Evolutionary conservation across 2,888 invertebrate species (phyloP).

Genomic region (Stramonita haemastoma): DNA sequence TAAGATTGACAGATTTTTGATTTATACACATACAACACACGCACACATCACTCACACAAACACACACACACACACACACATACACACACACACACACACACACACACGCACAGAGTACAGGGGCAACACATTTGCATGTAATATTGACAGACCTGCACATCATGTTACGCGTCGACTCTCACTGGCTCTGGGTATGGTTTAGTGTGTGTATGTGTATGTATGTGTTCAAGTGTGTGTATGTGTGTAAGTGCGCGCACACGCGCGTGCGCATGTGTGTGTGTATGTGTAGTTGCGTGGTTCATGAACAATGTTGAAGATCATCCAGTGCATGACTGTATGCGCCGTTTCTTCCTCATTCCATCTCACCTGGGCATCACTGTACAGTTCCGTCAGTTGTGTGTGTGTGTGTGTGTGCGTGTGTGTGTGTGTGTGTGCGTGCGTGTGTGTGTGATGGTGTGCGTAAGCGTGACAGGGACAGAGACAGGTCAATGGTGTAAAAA

Average conservation of each 20-base stretch:
- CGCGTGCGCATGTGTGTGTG: conserved; percentile 14
- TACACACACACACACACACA: no score
- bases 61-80: no score
- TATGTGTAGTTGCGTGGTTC: conserved; percentile 1
- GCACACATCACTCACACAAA: no score
- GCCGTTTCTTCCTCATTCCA: not conserved
- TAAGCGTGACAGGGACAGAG: not conserved
- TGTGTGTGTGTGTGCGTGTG: not conserved
- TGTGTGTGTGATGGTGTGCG: not conserved
- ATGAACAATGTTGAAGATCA: not conserved
- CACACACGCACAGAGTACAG: no score
- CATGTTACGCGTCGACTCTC: no score
- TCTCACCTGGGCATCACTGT: not conserved
- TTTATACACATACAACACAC: no score
- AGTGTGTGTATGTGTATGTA: no score
- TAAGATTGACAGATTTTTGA: no score
- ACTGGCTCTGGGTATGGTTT: no score
- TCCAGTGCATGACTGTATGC: not conserved
- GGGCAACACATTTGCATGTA: no score
- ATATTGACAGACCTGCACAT: no score
- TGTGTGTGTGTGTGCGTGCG: not conserved
- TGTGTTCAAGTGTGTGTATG: not conserved
- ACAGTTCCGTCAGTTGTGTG: not conserved
- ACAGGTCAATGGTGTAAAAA: not conserved
- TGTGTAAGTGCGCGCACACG: not conserved